Evolutionary conservation across 1,140 invertebrate species (phyloP).

Genomic region (Globodera ellingtonae): DNA sequence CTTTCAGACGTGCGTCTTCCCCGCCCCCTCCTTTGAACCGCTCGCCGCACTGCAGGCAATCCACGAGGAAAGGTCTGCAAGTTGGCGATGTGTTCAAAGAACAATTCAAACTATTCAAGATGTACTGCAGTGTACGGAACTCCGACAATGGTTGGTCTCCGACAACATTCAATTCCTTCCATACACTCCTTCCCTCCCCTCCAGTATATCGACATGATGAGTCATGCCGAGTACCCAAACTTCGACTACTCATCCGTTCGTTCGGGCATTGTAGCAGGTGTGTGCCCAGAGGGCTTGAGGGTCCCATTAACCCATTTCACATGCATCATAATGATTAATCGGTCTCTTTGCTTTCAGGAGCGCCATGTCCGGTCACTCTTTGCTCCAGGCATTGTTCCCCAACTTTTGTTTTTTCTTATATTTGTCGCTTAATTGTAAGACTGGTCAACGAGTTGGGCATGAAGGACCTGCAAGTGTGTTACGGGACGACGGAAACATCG

Average conservation of each 20-base stretch:
- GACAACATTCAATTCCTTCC: background rate
- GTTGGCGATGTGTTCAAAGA: background rate
- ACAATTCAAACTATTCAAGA: constrained; percentile 67
- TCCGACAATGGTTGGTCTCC: constrained; percentile 82
- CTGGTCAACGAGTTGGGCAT: constrained; percentile 61
- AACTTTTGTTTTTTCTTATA: background rate
- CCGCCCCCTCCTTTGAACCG: constrained; percentile 74
- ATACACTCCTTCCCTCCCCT: background rate
- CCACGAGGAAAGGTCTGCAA: constrained; percentile 53
- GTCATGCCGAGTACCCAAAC: constrained; percentile 57
- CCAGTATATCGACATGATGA: constrained; percentile 75
- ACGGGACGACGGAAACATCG: constrained; percentile 85
- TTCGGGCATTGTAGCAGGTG: constrained; percentile 71
- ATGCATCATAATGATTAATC: no score
- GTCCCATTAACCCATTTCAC: no score
- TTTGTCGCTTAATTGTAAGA: constrained; percentile 1
- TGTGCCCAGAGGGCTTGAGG: no score
- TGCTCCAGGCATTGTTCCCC: constrained; percentile 33
- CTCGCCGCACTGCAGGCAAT: constrained; percentile 70
- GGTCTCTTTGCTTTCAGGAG: constrained; percentile 64
- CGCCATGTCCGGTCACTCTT: constrained; percentile 76
- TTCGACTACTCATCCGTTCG: constrained; percentile 59
- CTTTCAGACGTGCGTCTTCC: constrained; percentile 76
- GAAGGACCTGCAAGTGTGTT: constrained; percentile 70
- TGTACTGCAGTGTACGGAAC: constrained; percentile 83